Base-by-base conservation (phyloP, 1,140 invertebrate species). In the Panulirus ornatus region DNA sequence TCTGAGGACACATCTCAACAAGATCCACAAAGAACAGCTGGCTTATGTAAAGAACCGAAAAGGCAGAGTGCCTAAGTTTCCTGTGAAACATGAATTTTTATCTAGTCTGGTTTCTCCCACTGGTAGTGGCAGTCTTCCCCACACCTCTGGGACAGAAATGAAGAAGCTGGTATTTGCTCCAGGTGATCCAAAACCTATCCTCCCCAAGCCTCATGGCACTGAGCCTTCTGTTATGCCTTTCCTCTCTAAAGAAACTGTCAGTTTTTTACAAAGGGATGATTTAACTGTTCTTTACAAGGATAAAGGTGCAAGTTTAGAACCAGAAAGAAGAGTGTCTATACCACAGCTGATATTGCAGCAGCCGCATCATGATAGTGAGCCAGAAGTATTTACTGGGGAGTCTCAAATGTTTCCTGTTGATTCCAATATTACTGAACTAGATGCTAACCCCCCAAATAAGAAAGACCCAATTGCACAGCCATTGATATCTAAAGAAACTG, bases 1-100 rank as follows among this genome's bases (percentile, higher is more conserved):
- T 94, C 95, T 99, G 42, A 95, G 99, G n/a, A 98, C 99, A 0
- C 98, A 99, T 81, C 88, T 92, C 73, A 90, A 85, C 83, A 92
- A 92, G 79, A 92, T 92, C 36, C 91, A 92, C 88, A 92, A 92
- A 75, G 91, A 92, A 47, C 91, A 92, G 84, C 54, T 92, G 63
- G 91, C 91, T 27, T 92, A 92, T 63, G 79, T 92, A 40, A 92
- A 92, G 63, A 90, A 85, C 27, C 78, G 91, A 51, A 88, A 90
- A 63, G 88, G 84, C 38, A 30, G 88, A 78, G 88, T 78, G 40
- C 44, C 82, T 27, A 90, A 90, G 44, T 90, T 84, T 70, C 82
- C 88, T 70, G 88, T 90, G 70, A 90, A 90, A 90, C 88, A 90
- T 73, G 88, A 90, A 30, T 90, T 51, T 54, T 70, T 83, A 36